Conservation (phyloP, 2,797 vertebrate genomes). For the Coregonus ussuriensis region DNA sequence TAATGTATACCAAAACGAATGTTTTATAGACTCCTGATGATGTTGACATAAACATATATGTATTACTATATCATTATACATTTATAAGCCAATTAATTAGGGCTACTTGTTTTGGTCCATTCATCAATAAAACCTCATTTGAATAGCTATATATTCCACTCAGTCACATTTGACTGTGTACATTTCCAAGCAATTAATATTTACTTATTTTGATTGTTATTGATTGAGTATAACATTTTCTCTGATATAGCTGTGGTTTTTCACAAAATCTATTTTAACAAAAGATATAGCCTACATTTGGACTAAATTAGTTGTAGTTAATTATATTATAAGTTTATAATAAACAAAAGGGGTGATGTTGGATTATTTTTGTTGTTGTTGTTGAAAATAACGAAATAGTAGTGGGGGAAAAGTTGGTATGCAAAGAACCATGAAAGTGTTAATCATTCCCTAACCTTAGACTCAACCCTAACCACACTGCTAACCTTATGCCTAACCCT, state of each 20-base stretch:
- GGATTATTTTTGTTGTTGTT: background rate
- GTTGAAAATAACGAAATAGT: background rate
- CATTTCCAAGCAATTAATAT: background rate
- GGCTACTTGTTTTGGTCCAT: background rate
- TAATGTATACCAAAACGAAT: background rate
- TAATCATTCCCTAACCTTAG: background rate
- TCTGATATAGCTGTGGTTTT: background rate
- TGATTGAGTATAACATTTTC: background rate
- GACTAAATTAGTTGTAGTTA: background rate
- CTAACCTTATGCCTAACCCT: too few relatives aligned
- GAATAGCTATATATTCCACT: background rate
- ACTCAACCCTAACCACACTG: too few relatives aligned
- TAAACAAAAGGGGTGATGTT: background rate
- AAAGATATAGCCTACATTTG: background rate
- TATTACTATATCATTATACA: too few relatives aligned
- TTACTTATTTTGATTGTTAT: background rate
- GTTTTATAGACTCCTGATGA: background rate
- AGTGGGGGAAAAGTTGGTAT: background rate
- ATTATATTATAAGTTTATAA: background rate
- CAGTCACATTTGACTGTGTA: background rate
- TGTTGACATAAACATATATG: too few relatives aligned
- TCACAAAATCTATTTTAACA: background rate
- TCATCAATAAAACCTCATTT: background rate
- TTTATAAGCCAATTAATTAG: too few relatives aligned
- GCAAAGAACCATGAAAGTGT: background rate